phyloP scores from a whole-genome alignment of 2,797 vertebrate genomes.

The Ptychobarbus kaznakovi region DNA sequence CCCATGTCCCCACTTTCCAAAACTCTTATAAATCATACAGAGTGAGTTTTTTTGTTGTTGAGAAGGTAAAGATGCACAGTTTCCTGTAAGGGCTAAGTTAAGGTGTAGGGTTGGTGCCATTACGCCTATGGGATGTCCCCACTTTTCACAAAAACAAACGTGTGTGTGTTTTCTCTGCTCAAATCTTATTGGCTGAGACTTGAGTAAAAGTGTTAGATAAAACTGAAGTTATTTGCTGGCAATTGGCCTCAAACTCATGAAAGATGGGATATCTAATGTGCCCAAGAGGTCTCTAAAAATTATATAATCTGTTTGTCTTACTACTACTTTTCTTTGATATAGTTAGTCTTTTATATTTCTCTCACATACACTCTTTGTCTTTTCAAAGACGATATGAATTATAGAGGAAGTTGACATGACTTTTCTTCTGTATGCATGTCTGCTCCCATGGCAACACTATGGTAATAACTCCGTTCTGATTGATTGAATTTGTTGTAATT shows the following conservation, averaged over 20 bases:
- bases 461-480: not conserved
- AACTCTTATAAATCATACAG: no score
- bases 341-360: not conserved
- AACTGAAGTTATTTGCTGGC: slow-evolving; percentile 10
- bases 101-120: no score
- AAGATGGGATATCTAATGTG: not conserved
- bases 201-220: slow-evolving; percentile 6
- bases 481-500: slow-evolving; percentile 2
- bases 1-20: no score
- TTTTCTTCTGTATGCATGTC: slow-evolving; percentile 29
- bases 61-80: no score
- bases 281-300: not conserved
- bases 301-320: not conserved
- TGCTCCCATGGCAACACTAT: slow-evolving; percentile 4
- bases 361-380: not conserved
- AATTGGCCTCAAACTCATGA: not conserved
- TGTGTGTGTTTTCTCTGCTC: not conserved
- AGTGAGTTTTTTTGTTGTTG: no score
- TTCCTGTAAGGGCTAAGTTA: no score
- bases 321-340: not conserved
- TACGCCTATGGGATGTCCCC: no score
- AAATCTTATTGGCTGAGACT: slow-evolving; percentile 23
- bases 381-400: slow-evolving; percentile 21
- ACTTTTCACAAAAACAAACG: no score
- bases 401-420: slow-evolving; percentile 23